Conservation (phyloP, 1,140 invertebrate genomes). For the Mya arenaria region DNA sequence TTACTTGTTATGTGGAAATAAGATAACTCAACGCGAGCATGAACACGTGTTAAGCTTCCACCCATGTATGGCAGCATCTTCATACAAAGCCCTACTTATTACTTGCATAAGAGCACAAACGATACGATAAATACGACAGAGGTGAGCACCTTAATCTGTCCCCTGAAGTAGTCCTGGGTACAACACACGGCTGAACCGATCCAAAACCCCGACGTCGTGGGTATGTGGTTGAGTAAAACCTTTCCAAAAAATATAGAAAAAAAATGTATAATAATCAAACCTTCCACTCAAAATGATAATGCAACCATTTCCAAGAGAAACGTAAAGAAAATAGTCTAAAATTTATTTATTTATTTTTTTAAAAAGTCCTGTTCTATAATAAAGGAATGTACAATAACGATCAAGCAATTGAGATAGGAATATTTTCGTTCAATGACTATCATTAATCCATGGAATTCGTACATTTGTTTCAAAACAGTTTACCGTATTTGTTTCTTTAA, state of each 20-base stretch:
- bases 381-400: neutral
- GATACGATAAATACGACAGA: too few species aligned
- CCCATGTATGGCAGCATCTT: too few species aligned
- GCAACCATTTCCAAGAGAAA: too few species aligned
- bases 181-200: constrained; percentile 66
- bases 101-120: too few species aligned
- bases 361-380: neutral
- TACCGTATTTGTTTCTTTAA: constrained; percentile 39
- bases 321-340: too few species aligned
- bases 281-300: too few species aligned
- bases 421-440: neutral
- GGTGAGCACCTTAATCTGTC: constrained; percentile 72
- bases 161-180: constrained; percentile 60
- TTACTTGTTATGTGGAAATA: too few species aligned
- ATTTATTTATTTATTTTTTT: neutral
- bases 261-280: neutral
- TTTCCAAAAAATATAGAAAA: constrained; percentile 2
- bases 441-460: neutral
- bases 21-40: too few species aligned
- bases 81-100: too few species aligned
- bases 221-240: constrained; percentile 47
- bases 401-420: neutral
- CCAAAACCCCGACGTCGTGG: constrained; percentile 63
- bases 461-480: neutral
- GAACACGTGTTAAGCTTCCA: too few species aligned